Base-by-base conservation (phyloP, 2,888 invertebrate species). In the Idaea straminata region DNA sequence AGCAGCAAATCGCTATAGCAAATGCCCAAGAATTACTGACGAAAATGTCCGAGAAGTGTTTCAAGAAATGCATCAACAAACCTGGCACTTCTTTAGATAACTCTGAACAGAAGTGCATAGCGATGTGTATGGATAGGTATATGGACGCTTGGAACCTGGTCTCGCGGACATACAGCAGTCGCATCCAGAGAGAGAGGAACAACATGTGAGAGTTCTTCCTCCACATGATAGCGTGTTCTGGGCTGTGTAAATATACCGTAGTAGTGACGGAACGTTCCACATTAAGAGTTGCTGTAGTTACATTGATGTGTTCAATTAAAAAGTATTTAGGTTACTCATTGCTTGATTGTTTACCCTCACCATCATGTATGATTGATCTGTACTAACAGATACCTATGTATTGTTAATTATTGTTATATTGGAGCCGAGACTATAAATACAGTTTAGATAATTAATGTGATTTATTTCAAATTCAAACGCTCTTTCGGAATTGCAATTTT, bases 101-200 rank as follows among this genome's bases (percentile, higher is more conserved):
- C 82, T 96, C 97, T 0, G 98, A 98, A 94, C 95, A 99, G 96
- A 98, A 98, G 95, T 99, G 99, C 85, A 95, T 99, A 76, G 97
- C 98, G 0, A 98, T 98, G 97, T 99, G 99, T 86, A 98, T 99
- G 98, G 99, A 99, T 88, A 94, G 99, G 81, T 99, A 98, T 93
- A 97, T 99, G 97, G 99, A 99, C 82, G 95, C 98, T 4, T 98
- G 97, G 96, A 98, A 98, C 89, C 92, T 98, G 64, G 98, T 99
- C 13, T 97, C 98, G 13, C 95, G 96, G 87, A 96, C 98, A 0
- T 99, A 99, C 86, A 95, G 96, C 84, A 95, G 94, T 84, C 95
- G 99, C 82, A 94, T 99, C 77, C 97, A 98, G 83, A 94, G 95
- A 74, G 99, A 99, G 90, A 93, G 95, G 74, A 92, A 93, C 82